phyloP scores from a whole-genome alignment of 2,113 vertebrate species.

The Girardinichthys multiradiatus region DNA sequence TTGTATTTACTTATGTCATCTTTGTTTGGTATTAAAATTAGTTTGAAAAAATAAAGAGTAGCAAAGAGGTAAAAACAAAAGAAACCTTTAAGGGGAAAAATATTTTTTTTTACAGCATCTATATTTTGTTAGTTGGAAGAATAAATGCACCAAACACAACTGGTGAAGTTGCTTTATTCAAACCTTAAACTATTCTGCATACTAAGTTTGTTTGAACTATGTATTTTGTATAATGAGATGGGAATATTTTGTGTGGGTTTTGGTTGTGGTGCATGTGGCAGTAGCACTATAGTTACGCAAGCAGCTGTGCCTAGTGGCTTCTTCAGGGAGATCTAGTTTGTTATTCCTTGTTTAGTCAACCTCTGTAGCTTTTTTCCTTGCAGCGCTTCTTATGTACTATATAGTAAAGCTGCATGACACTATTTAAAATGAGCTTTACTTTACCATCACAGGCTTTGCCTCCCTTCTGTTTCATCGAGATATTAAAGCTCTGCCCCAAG shows the following conservation, averaged over 20 bases:
- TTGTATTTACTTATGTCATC: no score
- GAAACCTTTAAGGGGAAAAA: no score
- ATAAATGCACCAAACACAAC: constrained; percentile 37
- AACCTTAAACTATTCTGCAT: constrained; percentile 44
- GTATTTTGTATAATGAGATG: constrained; percentile 26
- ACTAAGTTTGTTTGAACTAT: constrained; percentile 42
- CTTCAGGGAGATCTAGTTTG: constrained; percentile 62
- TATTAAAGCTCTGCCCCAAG: constrained; percentile 68
- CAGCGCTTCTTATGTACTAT: constrained; percentile 59
- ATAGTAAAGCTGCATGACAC: constrained; percentile 49
- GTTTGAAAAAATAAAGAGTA: background rate
- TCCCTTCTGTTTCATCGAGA: constrained; percentile 51
- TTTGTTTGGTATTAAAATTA: background rate
- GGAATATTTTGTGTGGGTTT: constrained; percentile 42
- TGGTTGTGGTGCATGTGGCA: constrained; percentile 32
- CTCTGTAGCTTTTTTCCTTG: constrained; percentile 60
- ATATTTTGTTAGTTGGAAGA: constrained; percentile 35
- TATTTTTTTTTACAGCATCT: background rate
- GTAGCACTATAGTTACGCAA: constrained; percentile 40
- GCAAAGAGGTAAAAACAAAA: background rate
- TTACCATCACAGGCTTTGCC: constrained; percentile 47
- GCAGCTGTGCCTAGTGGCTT: constrained; percentile 51
- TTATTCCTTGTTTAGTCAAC: constrained; percentile 72
- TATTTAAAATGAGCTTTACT: constrained; percentile 58
- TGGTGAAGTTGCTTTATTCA: constrained; percentile 48